Evolutionary conservation across 2,797 vertebrate species (phyloP).

Genomic region (Semotilus atromaculatus): DNA sequence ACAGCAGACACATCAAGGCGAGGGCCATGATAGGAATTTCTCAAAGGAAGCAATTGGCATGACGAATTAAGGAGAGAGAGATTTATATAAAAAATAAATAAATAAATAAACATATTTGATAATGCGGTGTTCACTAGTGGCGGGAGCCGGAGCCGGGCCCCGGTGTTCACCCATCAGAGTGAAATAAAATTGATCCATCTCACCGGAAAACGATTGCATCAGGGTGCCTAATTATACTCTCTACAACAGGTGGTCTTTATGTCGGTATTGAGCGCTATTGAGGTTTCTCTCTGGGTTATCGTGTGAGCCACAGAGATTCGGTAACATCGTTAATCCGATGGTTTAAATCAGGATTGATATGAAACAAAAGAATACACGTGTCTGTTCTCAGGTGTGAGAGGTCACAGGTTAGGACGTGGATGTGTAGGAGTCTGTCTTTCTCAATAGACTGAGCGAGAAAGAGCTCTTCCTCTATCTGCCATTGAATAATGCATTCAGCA

Average conservation of each 20-base stretch:
- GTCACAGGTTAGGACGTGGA: neutral
- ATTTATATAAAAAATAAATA: slow-evolving; percentile 34
- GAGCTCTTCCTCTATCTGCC: slow-evolving; percentile 36
- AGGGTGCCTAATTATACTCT: slow-evolving; percentile 44
- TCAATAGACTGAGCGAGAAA: neutral
- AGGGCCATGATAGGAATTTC: slow-evolving; percentile 69
- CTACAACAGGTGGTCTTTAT: slow-evolving; percentile 46
- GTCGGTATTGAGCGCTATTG: slow-evolving; percentile 15
- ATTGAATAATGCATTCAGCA: slow-evolving; percentile 56
- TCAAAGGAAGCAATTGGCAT: slow-evolving; percentile 71
- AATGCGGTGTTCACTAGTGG: slow-evolving; percentile 42
- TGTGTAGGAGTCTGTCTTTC: neutral
- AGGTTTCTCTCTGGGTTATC: slow-evolving; percentile 38
- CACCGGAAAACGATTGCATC: slow-evolving; percentile 45
- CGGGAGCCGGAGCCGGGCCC: slow-evolving; percentile 25
- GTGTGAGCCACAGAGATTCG: neutral
- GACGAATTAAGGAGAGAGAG: slow-evolving; percentile 63
- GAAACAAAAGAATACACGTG: slow-evolving; percentile 4
- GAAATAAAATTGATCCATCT: slow-evolving; percentile 22
- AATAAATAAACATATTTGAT: slow-evolving; percentile 44
- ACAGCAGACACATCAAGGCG: slow-evolving; percentile 70
- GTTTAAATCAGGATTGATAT: slow-evolving; percentile 24
- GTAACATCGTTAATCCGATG: slow-evolving; percentile 27
- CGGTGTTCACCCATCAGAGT: slow-evolving; percentile 35
- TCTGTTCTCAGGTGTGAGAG: neutral